A percentile compares a stretch with the other conserved stretches of the same genome.
Evolutionary conservation across 2,888 invertebrate species (phyloP).

Genomic region (Beris morrisii): DNA sequence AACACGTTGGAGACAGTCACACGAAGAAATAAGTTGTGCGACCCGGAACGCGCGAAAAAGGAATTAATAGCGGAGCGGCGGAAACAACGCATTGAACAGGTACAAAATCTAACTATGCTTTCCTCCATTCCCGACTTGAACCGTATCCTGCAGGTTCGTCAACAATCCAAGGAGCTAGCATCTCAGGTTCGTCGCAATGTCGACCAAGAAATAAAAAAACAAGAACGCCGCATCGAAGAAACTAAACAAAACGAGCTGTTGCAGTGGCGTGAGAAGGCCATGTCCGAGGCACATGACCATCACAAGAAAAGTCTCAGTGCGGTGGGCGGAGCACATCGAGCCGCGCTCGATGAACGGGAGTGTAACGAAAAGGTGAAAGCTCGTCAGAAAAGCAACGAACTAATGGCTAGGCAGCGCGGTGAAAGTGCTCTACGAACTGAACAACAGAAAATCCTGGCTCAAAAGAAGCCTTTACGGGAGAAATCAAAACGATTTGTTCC

Average conservation of each 20-base stretch:
- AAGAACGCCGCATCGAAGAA: slow-evolving; percentile 58
- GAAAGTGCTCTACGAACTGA: slow-evolving; percentile 4
- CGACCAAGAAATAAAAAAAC: slow-evolving; percentile 58
- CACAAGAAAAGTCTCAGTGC: slow-evolving; percentile 6
- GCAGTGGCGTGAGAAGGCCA: slow-evolving; percentile 45
- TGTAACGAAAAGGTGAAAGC: background rate
- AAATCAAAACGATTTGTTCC: background rate
- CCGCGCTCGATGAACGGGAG: slow-evolving; percentile 30
- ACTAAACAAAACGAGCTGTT: slow-evolving; percentile 59
- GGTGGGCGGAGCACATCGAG: slow-evolving; percentile 34
- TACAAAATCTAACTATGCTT: slow-evolving; percentile 44
- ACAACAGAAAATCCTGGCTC: background rate
- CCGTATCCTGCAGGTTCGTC: slow-evolving; percentile 59
- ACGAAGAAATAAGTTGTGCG: slow-evolving; percentile 58
- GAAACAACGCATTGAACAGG: slow-evolving; percentile 65
- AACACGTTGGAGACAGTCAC: slow-evolving; percentile 59
- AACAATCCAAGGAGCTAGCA: slow-evolving; percentile 65
- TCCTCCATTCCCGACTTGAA: background rate
- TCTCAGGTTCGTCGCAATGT: slow-evolving; percentile 59
- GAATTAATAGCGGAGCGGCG: slow-evolving; percentile 62
- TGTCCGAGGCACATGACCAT: slow-evolving; percentile 25
- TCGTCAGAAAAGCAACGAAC: background rate
- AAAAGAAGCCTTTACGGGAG: slow-evolving; percentile 1
- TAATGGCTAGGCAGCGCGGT: background rate
- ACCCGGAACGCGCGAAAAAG: slow-evolving; percentile 59